A percentile compares a stretch with the other conserved stretches of the same genome.
Conservation (phyloP, 2,113 vertebrate genomes). For the Vicugna pacos region DNA sequence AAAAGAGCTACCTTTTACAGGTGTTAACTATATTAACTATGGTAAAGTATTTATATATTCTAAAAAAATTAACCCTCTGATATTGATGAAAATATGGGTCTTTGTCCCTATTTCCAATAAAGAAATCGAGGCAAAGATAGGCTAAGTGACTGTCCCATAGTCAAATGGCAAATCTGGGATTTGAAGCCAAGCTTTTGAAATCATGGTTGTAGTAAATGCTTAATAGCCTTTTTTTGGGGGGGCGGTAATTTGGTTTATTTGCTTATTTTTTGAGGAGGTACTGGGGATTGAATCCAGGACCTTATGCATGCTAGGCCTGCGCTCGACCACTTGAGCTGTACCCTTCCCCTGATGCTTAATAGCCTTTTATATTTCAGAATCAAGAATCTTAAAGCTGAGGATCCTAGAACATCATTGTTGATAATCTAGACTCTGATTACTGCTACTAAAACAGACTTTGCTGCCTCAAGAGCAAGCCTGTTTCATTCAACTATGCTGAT, state of each 20-base stretch:
- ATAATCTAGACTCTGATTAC: background rate
- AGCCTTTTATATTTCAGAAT: conserved; percentile 41
- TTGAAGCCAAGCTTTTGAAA: conserved; percentile 31
- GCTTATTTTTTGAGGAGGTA: no score
- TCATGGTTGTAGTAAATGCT: background rate
- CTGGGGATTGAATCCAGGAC: no score
- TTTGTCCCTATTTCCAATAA: background rate
- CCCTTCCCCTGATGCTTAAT: background rate
- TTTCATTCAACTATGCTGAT: background rate
- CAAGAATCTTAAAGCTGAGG: conserved; percentile 21
- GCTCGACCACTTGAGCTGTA: no score
- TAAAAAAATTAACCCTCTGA: conserved; percentile 22
- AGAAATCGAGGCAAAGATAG: conserved; percentile 31
- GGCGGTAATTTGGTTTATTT: no score
- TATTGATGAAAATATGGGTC: background rate
- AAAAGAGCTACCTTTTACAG: conserved; percentile 16
- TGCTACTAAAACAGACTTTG: background rate
- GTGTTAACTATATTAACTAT: background rate
- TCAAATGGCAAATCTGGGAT: background rate
- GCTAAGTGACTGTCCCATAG: background rate
- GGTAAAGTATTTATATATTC: background rate
- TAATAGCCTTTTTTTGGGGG: background rate
- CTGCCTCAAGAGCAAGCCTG: background rate
- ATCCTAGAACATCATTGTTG: background rate
- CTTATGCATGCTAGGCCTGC: no score